Conservation (phyloP, 2,888 invertebrate species). For the Dioctria linearis region DNA sequence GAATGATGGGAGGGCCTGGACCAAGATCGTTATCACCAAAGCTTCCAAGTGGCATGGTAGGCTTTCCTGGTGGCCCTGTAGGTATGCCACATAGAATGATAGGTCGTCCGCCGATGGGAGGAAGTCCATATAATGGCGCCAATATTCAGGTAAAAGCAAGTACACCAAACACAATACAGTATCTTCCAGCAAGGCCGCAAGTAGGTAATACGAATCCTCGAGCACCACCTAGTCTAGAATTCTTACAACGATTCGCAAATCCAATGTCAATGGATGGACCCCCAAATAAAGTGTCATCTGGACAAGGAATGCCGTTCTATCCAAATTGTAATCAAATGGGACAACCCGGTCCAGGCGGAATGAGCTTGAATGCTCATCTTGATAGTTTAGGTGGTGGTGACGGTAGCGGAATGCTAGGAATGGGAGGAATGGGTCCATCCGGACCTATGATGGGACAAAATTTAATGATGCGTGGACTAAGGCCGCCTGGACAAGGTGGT, state of each 20-base stretch:
- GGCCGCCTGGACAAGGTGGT: slow-evolving; percentile 70
- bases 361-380: slow-evolving; percentile 72
- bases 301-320: slow-evolving; percentile 65
- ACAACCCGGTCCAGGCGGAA: slow-evolving; percentile 65
- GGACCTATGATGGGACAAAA: slow-evolving; percentile 63
- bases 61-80: slow-evolving; percentile 72
- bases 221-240: slow-evolving; percentile 90
- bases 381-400: slow-evolving; percentile 66
- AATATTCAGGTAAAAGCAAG: slow-evolving; percentile 96
- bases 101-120: slow-evolving; percentile 78
- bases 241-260: slow-evolving; percentile 89
- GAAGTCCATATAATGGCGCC: slow-evolving; percentile 74
- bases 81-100: slow-evolving; percentile 74
- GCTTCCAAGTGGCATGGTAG: slow-evolving; percentile 74
- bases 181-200: slow-evolving; percentile 95
- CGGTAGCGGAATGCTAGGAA: slow-evolving; percentile 69
- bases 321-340: slow-evolving; percentile 69
- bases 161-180: slow-evolving; percentile 98
- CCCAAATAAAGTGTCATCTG: slow-evolving; percentile 56
- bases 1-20: slow-evolving; percentile 71
- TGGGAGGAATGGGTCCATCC: slow-evolving; percentile 52
- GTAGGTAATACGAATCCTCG: slow-evolving; percentile 80
- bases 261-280: slow-evolving; percentile 74
- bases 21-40: slow-evolving; percentile 77
- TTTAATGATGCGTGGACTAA: slow-evolving; percentile 72